phyloP scores from a whole-genome alignment of 2,888 invertebrate species.

The Lithophane leautieri region DNA sequence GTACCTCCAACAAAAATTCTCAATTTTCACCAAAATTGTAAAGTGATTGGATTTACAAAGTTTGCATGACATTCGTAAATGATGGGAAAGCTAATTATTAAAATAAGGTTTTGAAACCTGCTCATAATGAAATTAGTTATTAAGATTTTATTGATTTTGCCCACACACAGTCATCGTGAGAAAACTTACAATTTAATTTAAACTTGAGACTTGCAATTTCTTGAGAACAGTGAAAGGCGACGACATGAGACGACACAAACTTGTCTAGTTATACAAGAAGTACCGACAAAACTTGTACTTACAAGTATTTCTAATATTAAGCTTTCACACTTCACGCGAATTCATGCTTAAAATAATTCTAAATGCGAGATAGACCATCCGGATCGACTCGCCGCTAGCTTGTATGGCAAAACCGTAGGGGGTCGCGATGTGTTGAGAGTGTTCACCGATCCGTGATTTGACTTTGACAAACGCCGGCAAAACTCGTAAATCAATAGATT shows the following conservation, averaged over 20 bases:
- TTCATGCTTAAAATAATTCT: background rate
- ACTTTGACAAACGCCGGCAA: slow-evolving; percentile 12
- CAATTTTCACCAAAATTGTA: background rate
- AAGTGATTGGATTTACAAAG: background rate
- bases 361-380: background rate
- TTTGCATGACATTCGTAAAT: background rate
- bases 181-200: background rate
- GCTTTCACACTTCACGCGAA: slow-evolving; percentile 20
- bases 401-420: slow-evolving; percentile 33
- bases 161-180: background rate
- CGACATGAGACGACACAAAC: background rate
- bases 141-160: background rate
- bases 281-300: slow-evolving; percentile 11
- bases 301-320: slow-evolving; percentile 11
- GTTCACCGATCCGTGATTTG: slow-evolving; percentile 10
- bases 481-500: slow-evolving; percentile 24
- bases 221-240: background rate
- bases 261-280: slow-evolving; percentile 2
- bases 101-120: background rate
- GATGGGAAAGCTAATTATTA: background rate
- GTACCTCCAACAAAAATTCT: background rate
- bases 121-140: background rate
- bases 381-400: background rate
- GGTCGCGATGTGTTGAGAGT: slow-evolving; percentile 21
- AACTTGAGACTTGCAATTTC: slow-evolving; percentile 1